Conservation (phyloP, 37 sponge, comb jelly and placozoan genomes). For the Petrosia ficiformis region DNA sequence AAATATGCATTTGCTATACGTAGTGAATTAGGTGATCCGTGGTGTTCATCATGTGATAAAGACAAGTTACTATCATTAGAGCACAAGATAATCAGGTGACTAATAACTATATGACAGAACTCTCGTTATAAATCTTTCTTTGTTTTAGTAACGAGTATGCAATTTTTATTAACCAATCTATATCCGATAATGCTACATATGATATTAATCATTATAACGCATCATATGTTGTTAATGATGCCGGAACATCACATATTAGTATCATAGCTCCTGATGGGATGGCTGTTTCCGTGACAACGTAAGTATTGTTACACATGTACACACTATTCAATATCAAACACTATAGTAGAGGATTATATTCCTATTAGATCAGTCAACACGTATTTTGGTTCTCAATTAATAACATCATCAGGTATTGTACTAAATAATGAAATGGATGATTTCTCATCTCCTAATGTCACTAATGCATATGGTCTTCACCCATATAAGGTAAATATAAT, state of each 20-base stretch:
- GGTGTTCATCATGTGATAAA: neutral
- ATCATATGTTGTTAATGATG: constrained; percentile 10
- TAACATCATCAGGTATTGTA: constrained; percentile 80
- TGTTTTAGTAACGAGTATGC: neutral
- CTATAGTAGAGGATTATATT: neutral
- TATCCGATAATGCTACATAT: constrained; percentile 50
- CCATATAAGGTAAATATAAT: constrained; percentile 39
- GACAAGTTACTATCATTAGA: neutral
- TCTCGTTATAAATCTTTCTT: neutral
- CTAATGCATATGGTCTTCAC: constrained; percentile 52
- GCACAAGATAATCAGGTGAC: neutral
- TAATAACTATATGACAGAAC: neutral
- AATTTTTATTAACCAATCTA: neutral
- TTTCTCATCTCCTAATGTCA: constrained; percentile 81
- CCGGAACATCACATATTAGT: constrained; percentile 80
- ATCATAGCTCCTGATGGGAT: constrained; percentile 68
- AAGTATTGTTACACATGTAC: constrained; percentile 1
- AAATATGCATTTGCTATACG: constrained; percentile 74
- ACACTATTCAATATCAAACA: neutral
- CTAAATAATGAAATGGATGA: constrained; percentile 96
- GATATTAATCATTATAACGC: constrained; percentile 48
- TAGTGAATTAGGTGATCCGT: constrained; percentile 59
- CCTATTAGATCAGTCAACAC: constrained; percentile 71
- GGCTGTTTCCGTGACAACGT: constrained; percentile 88
- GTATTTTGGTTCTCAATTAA: constrained; percentile 77